Evolutionary conservation across 2,113 vertebrate species (phyloP).

Genomic region (Rissa tridactyla): DNA sequence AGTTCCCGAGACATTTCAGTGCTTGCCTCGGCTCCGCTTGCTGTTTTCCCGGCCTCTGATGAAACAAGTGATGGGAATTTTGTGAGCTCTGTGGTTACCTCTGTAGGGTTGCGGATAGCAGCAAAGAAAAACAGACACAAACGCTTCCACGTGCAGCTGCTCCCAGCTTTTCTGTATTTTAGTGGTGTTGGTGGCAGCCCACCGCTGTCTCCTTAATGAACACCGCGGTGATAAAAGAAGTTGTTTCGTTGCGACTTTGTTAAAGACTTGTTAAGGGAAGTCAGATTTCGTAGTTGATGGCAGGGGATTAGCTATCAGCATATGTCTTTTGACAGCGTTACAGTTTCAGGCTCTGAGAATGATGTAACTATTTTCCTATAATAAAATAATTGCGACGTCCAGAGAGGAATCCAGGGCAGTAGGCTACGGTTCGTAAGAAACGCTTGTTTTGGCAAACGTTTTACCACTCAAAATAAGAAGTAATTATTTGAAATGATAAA

Average conservation of each 20-base stretch:
- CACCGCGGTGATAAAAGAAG: accelerated
- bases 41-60: neutral
- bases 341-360: neutral
- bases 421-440: neutral
- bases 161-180: neutral
- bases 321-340: neutral
- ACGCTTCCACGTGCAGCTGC: neutral
- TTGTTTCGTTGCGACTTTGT: neutral
- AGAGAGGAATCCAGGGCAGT: neutral
- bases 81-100: neutral
- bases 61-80: neutral
- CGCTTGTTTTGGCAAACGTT: neutral
- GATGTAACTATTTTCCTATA: neutral
- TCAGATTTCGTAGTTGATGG: neutral
- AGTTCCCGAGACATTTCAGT: neutral
- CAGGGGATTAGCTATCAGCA: neutral
- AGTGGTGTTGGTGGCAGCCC: neutral
- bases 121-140: neutral
- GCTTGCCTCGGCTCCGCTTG: neutral
- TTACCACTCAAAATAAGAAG: neutral
- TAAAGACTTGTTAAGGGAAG: neutral
- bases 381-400: slow-evolving; percentile 22
- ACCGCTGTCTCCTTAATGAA: neutral
- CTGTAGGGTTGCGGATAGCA: neutral
- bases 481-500: neutral